Evolutionary conservation across 2,113 vertebrate species (phyloP).

Genomic region (Sterna hirundo): DNA sequence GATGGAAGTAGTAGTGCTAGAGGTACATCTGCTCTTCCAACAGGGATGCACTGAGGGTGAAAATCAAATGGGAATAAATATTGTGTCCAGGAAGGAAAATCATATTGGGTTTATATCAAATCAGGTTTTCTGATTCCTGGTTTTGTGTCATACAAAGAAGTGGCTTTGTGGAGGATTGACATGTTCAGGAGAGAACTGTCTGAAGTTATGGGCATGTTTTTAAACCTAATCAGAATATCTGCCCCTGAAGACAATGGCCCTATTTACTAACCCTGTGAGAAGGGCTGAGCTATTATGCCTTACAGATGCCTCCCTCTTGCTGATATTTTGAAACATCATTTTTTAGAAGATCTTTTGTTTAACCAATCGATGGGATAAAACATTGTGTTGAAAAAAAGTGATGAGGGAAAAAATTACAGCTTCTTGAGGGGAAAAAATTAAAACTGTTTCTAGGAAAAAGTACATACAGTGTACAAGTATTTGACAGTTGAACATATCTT

Average conservation of each 20-base stretch:
- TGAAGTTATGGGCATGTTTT: neutral
- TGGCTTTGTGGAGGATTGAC: neutral
- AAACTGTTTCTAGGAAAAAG: neutral
- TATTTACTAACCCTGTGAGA: neutral
- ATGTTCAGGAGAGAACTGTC: neutral
- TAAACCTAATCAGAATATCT: neutral
- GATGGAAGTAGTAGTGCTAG: neutral
- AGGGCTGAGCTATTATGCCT: neutral
- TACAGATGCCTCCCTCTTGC: neutral
- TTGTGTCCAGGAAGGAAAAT: neutral
- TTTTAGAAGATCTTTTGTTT: neutral
- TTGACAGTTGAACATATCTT: neutral
- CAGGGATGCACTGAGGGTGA: neutral
- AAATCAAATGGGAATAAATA: neutral
- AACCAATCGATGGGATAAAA: neutral
- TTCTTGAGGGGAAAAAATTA: neutral
- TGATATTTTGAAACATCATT: neutral
- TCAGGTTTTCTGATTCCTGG: neutral
- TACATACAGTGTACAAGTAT: neutral
- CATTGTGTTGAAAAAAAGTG: neutral
- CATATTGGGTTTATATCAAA: neutral
- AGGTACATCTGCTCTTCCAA: fast-evolving
- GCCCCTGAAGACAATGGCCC: neutral
- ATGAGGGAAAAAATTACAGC: neutral
- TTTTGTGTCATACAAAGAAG: neutral